Conservation (phyloP, 2,888 invertebrate genomes). For the Phlogophora meticulosa region DNA sequence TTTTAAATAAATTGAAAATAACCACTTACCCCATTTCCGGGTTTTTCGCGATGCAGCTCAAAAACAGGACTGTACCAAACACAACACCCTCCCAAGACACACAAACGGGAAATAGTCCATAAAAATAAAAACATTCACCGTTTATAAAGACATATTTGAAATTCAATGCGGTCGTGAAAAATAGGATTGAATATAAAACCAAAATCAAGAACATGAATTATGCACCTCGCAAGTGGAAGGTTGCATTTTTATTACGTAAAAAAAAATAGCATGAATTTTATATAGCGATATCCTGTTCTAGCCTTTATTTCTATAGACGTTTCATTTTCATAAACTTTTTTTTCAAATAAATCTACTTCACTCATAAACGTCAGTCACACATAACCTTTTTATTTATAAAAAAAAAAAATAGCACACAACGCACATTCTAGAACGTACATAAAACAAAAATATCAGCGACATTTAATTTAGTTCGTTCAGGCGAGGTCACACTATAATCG, state of each 20-base stretch:
- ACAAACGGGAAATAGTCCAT: conserved; percentile 83
- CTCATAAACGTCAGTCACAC: not conserved
- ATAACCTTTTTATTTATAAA: not conserved
- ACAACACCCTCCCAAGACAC: conserved; percentile 79
- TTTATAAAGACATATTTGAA: conserved; percentile 89
- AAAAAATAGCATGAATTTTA: conserved; percentile 46
- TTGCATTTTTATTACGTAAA: conserved; percentile 73
- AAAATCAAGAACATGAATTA: conserved; percentile 81
- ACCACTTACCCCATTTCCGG: conserved; percentile 81
- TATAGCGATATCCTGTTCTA: conserved; percentile 41
- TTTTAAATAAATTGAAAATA: conserved; percentile 7
- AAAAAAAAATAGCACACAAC: conserved; percentile 32
- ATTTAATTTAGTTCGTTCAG: conserved; percentile 64
- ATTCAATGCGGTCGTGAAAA: conserved; percentile 89
- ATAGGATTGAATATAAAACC: conserved; percentile 82
- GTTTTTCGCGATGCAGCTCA: conserved; percentile 54
- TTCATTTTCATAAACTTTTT: conserved; percentile 9
- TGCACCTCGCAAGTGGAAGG: conserved; percentile 84
- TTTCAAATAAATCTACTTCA: not conserved
- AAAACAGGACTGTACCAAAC: conserved; percentile 56
- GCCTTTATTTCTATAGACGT: conserved; percentile 36
- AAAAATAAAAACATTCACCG: conserved; percentile 80
- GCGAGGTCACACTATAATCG: conserved; percentile 71
- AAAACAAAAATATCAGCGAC: conserved; percentile 45
- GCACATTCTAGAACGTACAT: conserved; percentile 40